These are phyloP conservation scores for Atlantisia rogersi DNA, from an alignment of 2,113 vertebrate genomes.

Conservation along the genomic window DNA sequence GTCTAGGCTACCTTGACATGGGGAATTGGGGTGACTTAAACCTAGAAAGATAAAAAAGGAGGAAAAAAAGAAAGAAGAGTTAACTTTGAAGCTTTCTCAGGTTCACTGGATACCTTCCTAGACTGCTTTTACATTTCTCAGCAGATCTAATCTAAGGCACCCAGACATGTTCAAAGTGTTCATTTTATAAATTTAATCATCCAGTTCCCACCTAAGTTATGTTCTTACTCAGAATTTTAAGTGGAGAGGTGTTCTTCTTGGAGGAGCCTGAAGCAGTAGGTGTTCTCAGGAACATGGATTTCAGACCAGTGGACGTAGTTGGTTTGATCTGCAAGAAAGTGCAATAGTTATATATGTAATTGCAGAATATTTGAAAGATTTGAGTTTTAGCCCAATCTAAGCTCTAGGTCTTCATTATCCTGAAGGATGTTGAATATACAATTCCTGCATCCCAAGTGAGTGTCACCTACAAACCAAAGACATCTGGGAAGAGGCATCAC, in stretches of 20 bases:
- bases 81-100: neutral
- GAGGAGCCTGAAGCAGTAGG: neutral
- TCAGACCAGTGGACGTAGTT: neutral
- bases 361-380: neutral
- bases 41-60: neutral
- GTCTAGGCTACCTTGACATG: neutral
- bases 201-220: neutral
- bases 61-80: accelerated
- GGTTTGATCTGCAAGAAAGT: neutral
- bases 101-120: neutral
- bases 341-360: neutral
- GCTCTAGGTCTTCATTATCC: neutral
- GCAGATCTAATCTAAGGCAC: neutral
- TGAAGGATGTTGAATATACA: neutral
- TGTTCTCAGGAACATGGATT: neutral
- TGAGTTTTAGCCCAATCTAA: neutral
- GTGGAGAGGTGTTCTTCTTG: neutral
- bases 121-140: neutral
- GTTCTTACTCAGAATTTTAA: neutral
- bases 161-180: neutral
- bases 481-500: neutral
- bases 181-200: neutral
- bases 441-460: neutral
- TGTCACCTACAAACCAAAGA: neutral
- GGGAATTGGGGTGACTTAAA: neutral